A percentile compares a stretch with the other conserved stretches of the same genome.
These are phyloP conservation scores for Sebastes nivosus DNA, from an alignment of 2,797 vertebrate species.

Conservation along the genomic window DNA sequence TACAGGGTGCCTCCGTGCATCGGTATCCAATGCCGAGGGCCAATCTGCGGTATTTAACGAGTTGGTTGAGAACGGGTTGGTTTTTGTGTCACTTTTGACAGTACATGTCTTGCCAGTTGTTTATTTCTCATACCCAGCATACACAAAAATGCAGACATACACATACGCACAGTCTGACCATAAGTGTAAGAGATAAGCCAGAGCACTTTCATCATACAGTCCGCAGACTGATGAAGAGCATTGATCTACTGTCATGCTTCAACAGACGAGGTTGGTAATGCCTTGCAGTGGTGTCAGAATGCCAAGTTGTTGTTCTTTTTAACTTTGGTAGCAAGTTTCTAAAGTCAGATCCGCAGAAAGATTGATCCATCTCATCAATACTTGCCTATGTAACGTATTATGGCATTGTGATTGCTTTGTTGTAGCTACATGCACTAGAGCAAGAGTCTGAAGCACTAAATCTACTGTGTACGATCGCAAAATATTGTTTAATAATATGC, in stretches of 20 bases:
- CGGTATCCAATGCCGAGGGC: too few relatives aligned
- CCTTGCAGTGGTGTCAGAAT: not conserved
- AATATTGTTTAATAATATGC: not conserved
- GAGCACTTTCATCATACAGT: not conserved
- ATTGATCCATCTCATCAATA: not conserved
- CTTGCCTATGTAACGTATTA: not conserved
- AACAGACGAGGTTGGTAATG: not conserved
- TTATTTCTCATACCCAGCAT: not conserved
- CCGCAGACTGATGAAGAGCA: not conserved
- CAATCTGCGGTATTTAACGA: too few relatives aligned
- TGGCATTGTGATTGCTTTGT: not conserved
- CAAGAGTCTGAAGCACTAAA: not conserved
- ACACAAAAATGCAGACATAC: not conserved
- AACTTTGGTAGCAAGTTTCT: not conserved
- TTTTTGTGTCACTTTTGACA: not conserved
- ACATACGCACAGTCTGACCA: not conserved
- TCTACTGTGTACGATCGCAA: not conserved
- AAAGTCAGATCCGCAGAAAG: not conserved
- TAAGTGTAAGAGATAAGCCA: not conserved
- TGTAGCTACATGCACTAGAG: not conserved
- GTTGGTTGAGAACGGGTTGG: too few relatives aligned
- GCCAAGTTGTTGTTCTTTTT: not conserved
- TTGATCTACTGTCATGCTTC: conserved; percentile 17
- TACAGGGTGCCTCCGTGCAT: too few relatives aligned
- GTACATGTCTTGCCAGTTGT: not conserved